phyloP scores from a whole-genome alignment of 2,888 invertebrate species.

The Tenodera sinensis region DNA sequence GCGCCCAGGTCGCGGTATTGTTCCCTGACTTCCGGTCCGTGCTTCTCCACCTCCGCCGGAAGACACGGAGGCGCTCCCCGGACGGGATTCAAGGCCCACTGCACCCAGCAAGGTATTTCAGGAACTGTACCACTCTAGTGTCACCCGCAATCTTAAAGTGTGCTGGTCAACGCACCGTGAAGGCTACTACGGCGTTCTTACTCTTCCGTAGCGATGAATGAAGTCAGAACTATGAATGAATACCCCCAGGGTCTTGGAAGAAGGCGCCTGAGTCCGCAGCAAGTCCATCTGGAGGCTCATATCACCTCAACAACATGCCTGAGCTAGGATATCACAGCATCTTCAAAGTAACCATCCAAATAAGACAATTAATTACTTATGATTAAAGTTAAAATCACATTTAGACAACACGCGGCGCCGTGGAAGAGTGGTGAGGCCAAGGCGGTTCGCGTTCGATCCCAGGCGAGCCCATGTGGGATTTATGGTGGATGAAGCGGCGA shows the following conservation, averaged over 20 bases:
- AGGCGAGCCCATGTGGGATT: too few species aligned
- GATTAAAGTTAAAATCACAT: too few species aligned
- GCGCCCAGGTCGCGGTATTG: slow-evolving; percentile 13
- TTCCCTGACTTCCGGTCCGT: neutral
- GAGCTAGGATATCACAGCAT: too few species aligned
- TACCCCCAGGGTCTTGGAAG: neutral
- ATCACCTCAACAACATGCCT: too few species aligned
- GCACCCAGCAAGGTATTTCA: neutral
- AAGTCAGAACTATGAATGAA: neutral
- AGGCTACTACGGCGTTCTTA: neutral
- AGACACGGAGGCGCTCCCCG: neutral
- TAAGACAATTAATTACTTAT: too few species aligned
- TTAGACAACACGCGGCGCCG: too few species aligned
- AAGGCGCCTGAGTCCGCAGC: neutral
- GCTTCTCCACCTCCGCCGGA: neutral
- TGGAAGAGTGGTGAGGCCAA: too few species aligned
- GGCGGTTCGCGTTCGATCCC: too few species aligned
- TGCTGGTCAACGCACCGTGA: neutral
- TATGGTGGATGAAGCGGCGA: too few species aligned
- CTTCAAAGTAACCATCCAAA: too few species aligned
- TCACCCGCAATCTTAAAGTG: neutral
- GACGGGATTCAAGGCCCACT: neutral
- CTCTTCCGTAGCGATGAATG: neutral
- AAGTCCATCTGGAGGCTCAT: too few species aligned
- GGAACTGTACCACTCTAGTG: neutral